phyloP scores from a whole-genome alignment of 2,888 invertebrate species.

The Sarcophaga variegata region DNA sequence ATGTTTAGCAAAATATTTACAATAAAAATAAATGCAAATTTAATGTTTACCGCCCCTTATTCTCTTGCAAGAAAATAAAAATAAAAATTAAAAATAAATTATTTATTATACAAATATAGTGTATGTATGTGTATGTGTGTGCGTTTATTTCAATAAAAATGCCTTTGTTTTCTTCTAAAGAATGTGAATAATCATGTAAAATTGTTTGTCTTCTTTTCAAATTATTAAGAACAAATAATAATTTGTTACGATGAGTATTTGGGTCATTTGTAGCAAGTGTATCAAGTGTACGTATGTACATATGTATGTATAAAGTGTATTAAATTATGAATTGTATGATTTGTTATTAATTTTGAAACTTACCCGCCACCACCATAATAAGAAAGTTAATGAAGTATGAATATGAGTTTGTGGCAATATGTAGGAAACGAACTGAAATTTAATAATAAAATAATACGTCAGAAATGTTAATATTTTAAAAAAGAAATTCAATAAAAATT shows the following conservation, averaged over 20 bases:
- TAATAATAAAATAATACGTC: neutral
- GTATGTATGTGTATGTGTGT: conserved; percentile 17
- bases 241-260: neutral
- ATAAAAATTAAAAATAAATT: conserved; percentile 11
- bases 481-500: neutral
- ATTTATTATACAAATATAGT: conserved; percentile 34
- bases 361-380: neutral
- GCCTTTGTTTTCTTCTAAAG: conserved; percentile 55
- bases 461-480: neutral
- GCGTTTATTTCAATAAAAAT: conserved; percentile 34
- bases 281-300: too few relatives aligned
- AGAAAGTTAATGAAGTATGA: neutral
- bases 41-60: neutral
- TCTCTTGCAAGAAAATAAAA: neutral
- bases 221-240: conserved; percentile 21
- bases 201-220: neutral
- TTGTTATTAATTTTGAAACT: conserved; percentile 19
- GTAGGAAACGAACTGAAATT: neutral
- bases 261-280: neutral
- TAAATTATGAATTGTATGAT: neutral
- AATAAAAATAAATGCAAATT: neutral
- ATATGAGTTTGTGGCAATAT: neutral
- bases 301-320: neutral
- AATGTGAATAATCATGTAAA: conserved; percentile 6
- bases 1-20: neutral